A percentile compares a stretch with the other conserved stretches of the same genome.
phyloP scores from a whole-genome alignment of 2,113 vertebrate species.

The Pao palembangensis region DNA sequence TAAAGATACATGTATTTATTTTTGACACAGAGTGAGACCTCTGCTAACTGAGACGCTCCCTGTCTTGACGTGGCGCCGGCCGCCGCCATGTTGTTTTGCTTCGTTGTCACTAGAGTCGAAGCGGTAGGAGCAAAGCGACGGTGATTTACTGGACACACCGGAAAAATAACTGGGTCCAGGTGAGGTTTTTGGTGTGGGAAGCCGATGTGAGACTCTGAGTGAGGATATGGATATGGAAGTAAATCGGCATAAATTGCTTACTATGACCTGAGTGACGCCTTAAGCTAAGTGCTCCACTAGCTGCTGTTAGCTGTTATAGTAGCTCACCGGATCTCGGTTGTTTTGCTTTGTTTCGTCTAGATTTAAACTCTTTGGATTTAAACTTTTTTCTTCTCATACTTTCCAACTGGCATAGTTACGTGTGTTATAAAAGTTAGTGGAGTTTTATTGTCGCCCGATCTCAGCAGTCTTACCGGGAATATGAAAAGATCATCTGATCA shows the following conservation, averaged over 20 bases:
- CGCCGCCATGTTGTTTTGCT: conserved; percentile 68
- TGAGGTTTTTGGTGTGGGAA: no score
- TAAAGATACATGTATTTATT: not conserved
- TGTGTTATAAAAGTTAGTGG: no score
- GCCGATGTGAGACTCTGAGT: no score
- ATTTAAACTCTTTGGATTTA: no score
- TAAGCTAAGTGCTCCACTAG: not conserved
- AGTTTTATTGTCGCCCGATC: no score
- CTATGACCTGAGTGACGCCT: conserved; percentile 7
- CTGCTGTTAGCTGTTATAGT: conserved; percentile 1
- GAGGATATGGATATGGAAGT: no score
- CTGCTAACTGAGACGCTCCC: not conserved
- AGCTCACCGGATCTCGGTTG: not conserved
- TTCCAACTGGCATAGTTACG: no score
- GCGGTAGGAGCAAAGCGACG: not conserved
- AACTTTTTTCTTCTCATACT: no score
- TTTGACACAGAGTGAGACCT: conserved; percentile 25
- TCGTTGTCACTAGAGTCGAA: conserved; percentile 49
- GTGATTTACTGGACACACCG: conserved; percentile 3
- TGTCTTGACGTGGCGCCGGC: conserved; percentile 62
- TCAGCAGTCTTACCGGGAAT: no score
- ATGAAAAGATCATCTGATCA: no score
- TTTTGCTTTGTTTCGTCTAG: no score
- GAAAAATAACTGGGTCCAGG: no score
- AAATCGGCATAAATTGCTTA: not conserved